Evolutionary conservation across 2,113 vertebrate genomes (phyloP).

Genomic region (Strigops habroptila): DNA sequence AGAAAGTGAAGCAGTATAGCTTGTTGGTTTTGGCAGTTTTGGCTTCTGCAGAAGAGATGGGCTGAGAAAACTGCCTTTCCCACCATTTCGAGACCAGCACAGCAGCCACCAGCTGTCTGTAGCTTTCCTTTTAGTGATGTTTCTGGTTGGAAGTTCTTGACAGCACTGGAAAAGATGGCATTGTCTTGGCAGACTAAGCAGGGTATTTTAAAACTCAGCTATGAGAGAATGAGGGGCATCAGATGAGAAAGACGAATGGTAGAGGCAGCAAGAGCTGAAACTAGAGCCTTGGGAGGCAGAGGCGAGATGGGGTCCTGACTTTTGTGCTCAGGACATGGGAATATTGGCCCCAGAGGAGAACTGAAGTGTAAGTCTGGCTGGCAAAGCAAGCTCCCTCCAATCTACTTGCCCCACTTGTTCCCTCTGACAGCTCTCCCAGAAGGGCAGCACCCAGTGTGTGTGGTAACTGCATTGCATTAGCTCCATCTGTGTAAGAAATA

Average conservation of each 20-base stretch:
- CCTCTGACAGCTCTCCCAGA: neutral
- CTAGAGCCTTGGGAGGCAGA: neutral
- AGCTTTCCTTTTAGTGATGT: neutral
- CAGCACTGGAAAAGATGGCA: neutral
- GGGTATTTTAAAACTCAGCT: neutral
- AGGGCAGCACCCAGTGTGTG: neutral
- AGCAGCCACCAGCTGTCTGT: neutral
- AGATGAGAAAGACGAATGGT: neutral
- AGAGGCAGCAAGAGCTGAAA: neutral
- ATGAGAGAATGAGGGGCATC: neutral
- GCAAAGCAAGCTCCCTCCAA: neutral
- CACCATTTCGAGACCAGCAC: neutral
- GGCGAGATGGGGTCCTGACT: neutral
- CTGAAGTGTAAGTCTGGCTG: neutral
- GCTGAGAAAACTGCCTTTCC: neutral
- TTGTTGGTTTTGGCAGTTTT: neutral
- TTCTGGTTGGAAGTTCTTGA: neutral
- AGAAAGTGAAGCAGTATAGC: neutral
- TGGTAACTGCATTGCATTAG: neutral
- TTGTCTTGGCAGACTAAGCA: neutral
- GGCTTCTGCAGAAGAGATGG: neutral
- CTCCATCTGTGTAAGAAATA: neutral
- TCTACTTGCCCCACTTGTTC: neutral
- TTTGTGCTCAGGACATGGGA: neutral
- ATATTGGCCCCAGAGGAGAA: neutral